A percentile compares a stretch with the other conserved stretches of the same genome.
phyloP scores from a whole-genome alignment of 2,113 vertebrate genomes.

The Telmatochromis brachygnathus region DNA sequence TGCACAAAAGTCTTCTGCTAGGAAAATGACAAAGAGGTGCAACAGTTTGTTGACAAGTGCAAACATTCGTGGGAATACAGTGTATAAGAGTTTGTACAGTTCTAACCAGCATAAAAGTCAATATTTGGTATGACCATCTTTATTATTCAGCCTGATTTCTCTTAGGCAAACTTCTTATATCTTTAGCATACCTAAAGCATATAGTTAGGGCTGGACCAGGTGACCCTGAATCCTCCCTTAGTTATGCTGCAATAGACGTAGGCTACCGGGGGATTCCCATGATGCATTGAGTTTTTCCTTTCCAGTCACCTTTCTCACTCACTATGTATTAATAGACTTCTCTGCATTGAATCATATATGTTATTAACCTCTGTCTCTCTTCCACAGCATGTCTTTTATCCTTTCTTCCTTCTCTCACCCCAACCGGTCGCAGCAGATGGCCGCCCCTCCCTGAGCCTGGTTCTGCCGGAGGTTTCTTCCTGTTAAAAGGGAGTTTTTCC shows the following conservation, averaged over 20 bases:
- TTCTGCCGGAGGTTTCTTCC: too few species aligned
- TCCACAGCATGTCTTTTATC: too few species aligned
- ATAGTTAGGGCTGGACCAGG: too few species aligned
- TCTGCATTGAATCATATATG: accelerated
- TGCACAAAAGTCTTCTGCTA: accelerated
- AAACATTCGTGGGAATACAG: not conserved
- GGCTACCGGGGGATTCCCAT: too few species aligned
- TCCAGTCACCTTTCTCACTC: too few species aligned
- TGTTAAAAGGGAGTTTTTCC: too few species aligned
- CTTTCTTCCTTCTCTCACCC: too few species aligned
- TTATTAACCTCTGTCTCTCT: accelerated
- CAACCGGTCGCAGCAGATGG: too few species aligned
- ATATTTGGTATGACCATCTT: not conserved
- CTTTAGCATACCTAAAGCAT: not conserved
- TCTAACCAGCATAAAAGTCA: not conserved
- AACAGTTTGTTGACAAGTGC: not conserved
- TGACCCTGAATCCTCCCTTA: too few species aligned
- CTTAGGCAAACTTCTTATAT: not conserved
- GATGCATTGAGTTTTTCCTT: too few species aligned
- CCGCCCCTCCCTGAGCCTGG: too few species aligned
- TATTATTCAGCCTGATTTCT: not conserved
- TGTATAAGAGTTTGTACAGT: not conserved
- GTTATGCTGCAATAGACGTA: too few species aligned
- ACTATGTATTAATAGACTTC: accelerated
- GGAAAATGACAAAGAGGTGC: not conserved